Percentiles rank a stretch among this genome's conserved stretches.
These are phyloP conservation scores for Pedicia rivosa DNA, from an alignment of 2,888 invertebrate genomes.

Conservation along the genomic window DNA sequence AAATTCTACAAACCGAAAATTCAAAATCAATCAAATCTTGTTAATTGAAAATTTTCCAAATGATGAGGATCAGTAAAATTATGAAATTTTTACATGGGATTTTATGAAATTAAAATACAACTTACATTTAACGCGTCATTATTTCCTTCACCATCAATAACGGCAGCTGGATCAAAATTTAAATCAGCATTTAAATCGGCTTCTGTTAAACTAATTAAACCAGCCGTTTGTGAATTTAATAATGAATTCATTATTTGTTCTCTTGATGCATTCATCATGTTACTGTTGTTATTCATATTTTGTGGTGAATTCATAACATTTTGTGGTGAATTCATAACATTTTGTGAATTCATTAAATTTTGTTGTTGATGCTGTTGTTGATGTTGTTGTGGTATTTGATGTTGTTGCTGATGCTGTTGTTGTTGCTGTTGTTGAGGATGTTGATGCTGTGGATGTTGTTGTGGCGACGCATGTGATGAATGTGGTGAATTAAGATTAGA, in stretches of 20 bases:
- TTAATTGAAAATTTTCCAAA: too few species aligned
- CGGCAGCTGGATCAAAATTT: constrained; percentile 85
- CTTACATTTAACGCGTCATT: constrained; percentile 78
- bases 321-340: constrained; percentile 16
- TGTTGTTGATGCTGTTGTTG: constrained; percentile 22
- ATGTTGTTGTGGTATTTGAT: constrained; percentile 11
- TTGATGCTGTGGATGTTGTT: too few species aligned
- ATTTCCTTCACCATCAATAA: constrained; percentile 82
- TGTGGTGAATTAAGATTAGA: constrained; percentile 36
- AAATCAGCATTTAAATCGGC: constrained; percentile 76
- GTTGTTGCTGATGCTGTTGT: constrained; percentile 15
- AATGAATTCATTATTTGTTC: constrained; percentile 24
- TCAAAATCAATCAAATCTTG: too few species aligned
- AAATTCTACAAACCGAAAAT: too few species aligned
- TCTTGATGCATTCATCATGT: constrained; percentile 15
- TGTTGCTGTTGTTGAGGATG: constrained; percentile 17
- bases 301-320: constrained; percentile 2
- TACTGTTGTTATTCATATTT: constrained; percentile 8
- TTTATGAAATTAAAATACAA: constrained; percentile 16
- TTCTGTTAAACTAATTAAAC: constrained; percentile 34
- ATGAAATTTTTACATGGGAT: background rate
- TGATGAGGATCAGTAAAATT: too few species aligned
- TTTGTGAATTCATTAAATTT: constrained; percentile 19
- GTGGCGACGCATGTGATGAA: constrained; percentile 18
- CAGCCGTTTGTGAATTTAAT: constrained; percentile 20